Base-by-base conservation (phyloP, 1,140 invertebrate species). In the Drosophila rufa region DNA sequence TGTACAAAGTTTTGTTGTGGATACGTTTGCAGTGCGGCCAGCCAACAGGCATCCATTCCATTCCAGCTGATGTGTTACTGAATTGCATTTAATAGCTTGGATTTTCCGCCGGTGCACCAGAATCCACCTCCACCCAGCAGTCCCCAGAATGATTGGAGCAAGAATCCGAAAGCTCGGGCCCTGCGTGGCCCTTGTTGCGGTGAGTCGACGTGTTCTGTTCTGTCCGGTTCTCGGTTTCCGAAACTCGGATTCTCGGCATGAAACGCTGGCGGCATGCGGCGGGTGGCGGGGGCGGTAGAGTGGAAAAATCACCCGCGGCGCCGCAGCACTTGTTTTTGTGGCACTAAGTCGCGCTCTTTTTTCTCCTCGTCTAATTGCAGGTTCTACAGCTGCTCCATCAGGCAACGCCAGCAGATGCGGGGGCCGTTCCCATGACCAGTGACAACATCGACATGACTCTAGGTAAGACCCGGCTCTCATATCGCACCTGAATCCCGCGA, bases 381-480 rank as follows among this genome's bases (percentile, higher is more conserved):
- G 57, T 81, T 58, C 62, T 89, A 7, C 74, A 90, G 68, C 74
- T 90, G 45, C 60, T 89, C 43, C 60, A 68, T 5, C 62, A 69
- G 30, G 70, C 81, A 57, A 60, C 71, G 38, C 62, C 85, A 55
- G 65, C 79, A 67, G 75, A 82, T 93, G 95, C 96, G 91, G 97
- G 96, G 66, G 97, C 97, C 57, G 94, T 97, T 48, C 94, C 96
- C 87, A 94, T 98, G 80, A 96, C 95, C 64, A 94, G 95, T 93
- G 94, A 95, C 83, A 97, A 97, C 94, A 95, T 98, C 93, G 96
- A 97, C 93, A 95, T 95, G 94, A 96, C 96, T 71, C 94, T 98
- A 94, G 96, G 97, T 98, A 94, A 95, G 94, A 62, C 4, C 46
- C 30, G 19, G 45, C n/a, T 15, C 22, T 14, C 5, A 6, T 38